These are phyloP conservation scores for Anthoscopus minutus DNA, from an alignment of 2,113 vertebrate genomes.

Conservation along the genomic window DNA sequence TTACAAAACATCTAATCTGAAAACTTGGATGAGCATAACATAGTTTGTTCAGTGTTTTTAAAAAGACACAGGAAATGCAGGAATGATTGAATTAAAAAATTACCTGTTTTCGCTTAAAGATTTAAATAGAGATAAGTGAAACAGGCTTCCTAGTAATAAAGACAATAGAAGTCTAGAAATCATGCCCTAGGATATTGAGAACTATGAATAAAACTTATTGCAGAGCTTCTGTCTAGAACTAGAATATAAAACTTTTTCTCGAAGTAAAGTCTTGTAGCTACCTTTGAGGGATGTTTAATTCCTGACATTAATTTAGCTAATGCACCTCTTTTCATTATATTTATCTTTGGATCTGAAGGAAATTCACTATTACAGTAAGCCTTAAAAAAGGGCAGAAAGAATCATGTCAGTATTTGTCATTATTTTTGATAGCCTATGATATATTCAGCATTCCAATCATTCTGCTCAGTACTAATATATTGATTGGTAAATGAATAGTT, in stretches of 20 bases:
- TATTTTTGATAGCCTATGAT: background rate
- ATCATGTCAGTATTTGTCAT: background rate
- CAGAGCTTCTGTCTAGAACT: background rate
- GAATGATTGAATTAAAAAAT: background rate
- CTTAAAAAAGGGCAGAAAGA: background rate
- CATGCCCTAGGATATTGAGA: background rate
- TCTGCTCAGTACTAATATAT: background rate
- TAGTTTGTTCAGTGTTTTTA: background rate
- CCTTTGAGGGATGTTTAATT: background rate
- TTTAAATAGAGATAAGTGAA: background rate
- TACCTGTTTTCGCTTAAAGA: background rate
- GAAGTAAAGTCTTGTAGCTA: background rate
- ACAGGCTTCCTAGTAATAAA: background rate
- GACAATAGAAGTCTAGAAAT: background rate
- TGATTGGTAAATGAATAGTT: conserved; percentile 31
- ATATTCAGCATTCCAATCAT: background rate
- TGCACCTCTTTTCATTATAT: background rate
- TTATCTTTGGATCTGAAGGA: background rate
- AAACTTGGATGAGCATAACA: background rate
- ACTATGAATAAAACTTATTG: background rate
- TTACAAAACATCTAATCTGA: background rate
- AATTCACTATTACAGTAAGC: background rate
- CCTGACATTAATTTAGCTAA: background rate
- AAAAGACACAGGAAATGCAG: background rate
- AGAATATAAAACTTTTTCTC: background rate